Evolutionary conservation across 2,113 vertebrate genomes (phyloP).

Genomic region (Trogon surrucura): DNA sequence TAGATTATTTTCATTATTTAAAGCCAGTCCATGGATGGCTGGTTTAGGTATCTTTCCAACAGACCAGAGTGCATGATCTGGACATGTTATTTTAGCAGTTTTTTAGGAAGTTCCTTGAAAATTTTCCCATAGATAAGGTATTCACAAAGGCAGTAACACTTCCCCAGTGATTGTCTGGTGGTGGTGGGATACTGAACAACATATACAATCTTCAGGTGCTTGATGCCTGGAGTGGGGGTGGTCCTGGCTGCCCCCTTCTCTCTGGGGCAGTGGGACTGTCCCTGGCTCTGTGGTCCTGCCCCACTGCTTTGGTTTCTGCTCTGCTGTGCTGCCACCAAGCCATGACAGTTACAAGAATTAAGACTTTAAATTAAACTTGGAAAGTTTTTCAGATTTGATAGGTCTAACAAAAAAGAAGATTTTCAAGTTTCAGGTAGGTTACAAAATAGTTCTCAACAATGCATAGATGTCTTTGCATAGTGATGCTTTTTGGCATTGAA

Average conservation of each 20-base stretch:
- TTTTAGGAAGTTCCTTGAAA: background rate
- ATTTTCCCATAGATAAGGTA: background rate
- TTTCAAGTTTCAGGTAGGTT: background rate
- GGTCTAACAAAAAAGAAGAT: background rate
- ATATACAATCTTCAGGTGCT: background rate
- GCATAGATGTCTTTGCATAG: background rate
- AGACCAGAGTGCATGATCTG: background rate
- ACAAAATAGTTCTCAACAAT: background rate
- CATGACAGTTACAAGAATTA: background rate
- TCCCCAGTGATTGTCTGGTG: background rate
- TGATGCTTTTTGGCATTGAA: background rate
- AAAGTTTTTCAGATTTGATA: background rate
- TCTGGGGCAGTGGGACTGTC: fast-evolving
- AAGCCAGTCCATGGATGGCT: background rate
- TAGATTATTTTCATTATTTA: background rate
- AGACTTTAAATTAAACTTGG: background rate
- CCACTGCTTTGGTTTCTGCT: background rate
- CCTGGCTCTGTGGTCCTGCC: background rate
- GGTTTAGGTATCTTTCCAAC: background rate
- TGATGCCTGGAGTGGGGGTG: background rate
- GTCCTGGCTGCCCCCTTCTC: background rate
- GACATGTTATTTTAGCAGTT: background rate
- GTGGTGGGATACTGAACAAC: background rate
- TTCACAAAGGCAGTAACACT: background rate
- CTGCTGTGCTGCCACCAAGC: background rate